Evolutionary conservation across 1,140 invertebrate species (phyloP), one percentile per base, ranked within the genome.

Genomic region (Drosophila fuyamai): DNA sequence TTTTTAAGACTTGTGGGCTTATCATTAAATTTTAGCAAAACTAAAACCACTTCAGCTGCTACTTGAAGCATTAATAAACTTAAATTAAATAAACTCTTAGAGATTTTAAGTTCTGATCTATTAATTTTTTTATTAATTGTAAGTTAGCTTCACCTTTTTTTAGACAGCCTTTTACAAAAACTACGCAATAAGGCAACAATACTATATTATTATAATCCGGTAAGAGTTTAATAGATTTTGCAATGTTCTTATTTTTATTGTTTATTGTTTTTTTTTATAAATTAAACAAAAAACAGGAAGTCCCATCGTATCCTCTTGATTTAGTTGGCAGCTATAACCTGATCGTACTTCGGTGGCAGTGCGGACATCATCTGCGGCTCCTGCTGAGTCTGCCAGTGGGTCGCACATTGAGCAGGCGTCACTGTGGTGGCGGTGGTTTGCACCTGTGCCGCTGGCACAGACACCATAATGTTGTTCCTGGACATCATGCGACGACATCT

Each of bases 401-500:
- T 43, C 0, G 74, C 51, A 14, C 54, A 48, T 41, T 74, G 76
- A 2, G 63, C 79, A 40, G 62, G 79, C 4, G 56, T 57, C 47
- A 86, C 75, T 32, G 55, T 41, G 18, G 73, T 61, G 12, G 63
- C 57, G 14, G 63, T 63, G n/a, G 79, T 44, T 12, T 63, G 50
- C 2, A 65, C 43, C 40, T 60, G 57, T n/a, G 4, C 9, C 3
- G 50, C 50, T 16, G 60, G 60, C 12, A 44, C 5, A 32, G 50
- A 6, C 13, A 53, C 53, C 14, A 50, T 41, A 53, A 88, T 59
- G 35, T 40, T 59, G 29, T 36, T 70, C 36, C 77, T 29, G 51
- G 18, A 8, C 76, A 86, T 79, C 82, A 88, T 86, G 62, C 84
- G 65, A n/a, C 51, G 32, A 35, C 84, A 88, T 38, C 62, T 66